phyloP scores from a whole-genome alignment of 2,797 vertebrate species.

The Dermochelys coriacea region DNA sequence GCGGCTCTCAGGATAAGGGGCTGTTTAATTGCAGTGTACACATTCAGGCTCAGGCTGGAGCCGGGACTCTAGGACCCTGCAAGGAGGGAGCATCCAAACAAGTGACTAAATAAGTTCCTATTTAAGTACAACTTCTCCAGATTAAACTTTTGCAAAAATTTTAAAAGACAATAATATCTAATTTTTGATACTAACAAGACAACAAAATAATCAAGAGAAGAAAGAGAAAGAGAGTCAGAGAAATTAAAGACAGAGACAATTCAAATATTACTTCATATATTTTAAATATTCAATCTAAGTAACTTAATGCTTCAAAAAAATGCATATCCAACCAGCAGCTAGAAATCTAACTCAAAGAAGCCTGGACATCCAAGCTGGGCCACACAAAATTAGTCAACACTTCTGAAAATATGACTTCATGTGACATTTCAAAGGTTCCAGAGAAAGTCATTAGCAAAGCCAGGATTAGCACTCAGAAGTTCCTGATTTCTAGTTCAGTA shows the following conservation, averaged over 20 bases:
- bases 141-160: background rate
- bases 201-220: background rate
- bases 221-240: background rate
- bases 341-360: constrained; percentile 24
- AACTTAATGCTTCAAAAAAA: constrained; percentile 21
- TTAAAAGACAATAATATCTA: background rate
- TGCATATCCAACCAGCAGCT: constrained; percentile 7
- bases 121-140: background rate
- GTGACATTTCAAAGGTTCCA: background rate
- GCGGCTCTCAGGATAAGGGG: background rate
- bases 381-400: constrained; percentile 34
- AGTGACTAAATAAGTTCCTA: background rate
- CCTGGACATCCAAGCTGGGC: background rate
- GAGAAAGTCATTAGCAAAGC: background rate
- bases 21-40: background rate
- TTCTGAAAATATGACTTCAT: background rate
- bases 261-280: background rate
- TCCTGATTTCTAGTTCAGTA: background rate
- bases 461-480: background rate
- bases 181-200: background rate
- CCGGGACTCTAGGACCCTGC: background rate
- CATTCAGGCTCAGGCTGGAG: background rate
- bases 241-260: constrained; percentile 3
- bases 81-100: background rate
- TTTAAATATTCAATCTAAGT: background rate